phyloP scores from a whole-genome alignment of 2,888 invertebrate genomes.

The Muschampia plurimacula region DNA sequence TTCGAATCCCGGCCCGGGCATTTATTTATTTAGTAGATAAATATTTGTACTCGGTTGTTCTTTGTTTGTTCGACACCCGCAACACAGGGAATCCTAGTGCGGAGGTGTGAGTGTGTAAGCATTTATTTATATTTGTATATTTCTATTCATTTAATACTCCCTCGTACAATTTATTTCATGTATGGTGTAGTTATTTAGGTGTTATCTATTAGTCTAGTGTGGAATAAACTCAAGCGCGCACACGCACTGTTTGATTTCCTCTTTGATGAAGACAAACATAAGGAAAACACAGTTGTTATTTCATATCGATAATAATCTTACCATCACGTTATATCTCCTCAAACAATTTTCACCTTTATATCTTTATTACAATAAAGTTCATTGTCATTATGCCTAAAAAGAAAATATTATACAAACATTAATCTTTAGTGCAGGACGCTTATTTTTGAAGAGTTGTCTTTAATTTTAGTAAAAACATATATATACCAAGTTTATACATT shows the following conservation, averaged over 20 bases:
- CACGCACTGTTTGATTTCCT: conserved; percentile 76
- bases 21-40: too few species aligned
- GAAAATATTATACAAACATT: conserved; percentile 2
- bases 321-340: conserved; percentile 12
- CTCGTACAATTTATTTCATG: too few species aligned
- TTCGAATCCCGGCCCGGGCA: too few species aligned
- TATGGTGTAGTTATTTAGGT: neutral
- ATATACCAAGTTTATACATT: neutral
- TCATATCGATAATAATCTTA: conserved; percentile 43
- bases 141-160: too few species aligned
- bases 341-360: conserved; percentile 51
- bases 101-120: too few species aligned
- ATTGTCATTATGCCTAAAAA: conserved; percentile 2
- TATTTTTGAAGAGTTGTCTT: conserved; percentile 54
- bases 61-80: too few species aligned
- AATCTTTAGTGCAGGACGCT: conserved; percentile 58
- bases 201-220: neutral
- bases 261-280: conserved; percentile 79
- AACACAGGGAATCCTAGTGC: too few species aligned
- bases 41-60: too few species aligned
- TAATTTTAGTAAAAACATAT: conserved; percentile 31
- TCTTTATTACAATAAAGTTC: conserved; percentile 10
- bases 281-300: conserved; percentile 77
- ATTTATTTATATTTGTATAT: too few species aligned
- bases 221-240: conserved; percentile 10